These are phyloP conservation scores for Fragum whitleyi DNA, from an alignment of 2,888 invertebrate genomes.

Conservation along the genomic window DNA sequence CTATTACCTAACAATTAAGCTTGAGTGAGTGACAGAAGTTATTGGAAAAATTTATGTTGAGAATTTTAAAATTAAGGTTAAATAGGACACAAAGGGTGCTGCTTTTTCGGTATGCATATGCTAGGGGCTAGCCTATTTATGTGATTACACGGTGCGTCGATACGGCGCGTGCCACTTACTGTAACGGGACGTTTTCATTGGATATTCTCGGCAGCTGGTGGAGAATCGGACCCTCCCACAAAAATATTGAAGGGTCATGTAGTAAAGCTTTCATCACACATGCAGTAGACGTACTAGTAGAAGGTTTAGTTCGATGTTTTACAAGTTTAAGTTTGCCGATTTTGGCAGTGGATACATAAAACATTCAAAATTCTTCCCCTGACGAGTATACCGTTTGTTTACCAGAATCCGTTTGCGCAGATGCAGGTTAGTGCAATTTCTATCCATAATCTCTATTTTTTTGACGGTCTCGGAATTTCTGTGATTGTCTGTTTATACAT, in stretches of 20 bases:
- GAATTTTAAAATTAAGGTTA: neutral
- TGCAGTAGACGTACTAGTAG: constrained; percentile 59
- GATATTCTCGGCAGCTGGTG: constrained; percentile 63
- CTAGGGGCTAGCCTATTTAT: constrained; percentile 50
- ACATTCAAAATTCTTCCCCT: constrained; percentile 67
- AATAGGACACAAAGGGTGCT: constrained; percentile 5
- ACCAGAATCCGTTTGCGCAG: constrained; percentile 68
- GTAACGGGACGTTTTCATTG: constrained; percentile 68
- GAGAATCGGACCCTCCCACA: constrained; percentile 64
- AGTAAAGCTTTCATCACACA: constrained; percentile 69
- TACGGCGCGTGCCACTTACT: constrained; percentile 65
- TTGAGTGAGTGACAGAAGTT: neutral
- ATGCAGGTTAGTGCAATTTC: constrained; percentile 63
- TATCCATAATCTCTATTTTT: neutral
- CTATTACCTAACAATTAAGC: neutral
- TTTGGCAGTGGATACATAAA: constrained; percentile 58
- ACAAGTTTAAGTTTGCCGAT: constrained; percentile 59
- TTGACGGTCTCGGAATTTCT: neutral
- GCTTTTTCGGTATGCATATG: constrained; percentile 16
- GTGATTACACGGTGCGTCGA: constrained; percentile 63
- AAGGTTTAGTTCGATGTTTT: constrained; percentile 62
- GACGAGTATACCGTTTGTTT: constrained; percentile 63
- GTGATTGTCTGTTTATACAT: neutral
- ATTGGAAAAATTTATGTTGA: neutral
- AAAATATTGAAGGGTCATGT: constrained; percentile 70